Evolutionary conservation across 2,113 vertebrate species (phyloP).

Genomic region (Pipra filicauda): DNA sequence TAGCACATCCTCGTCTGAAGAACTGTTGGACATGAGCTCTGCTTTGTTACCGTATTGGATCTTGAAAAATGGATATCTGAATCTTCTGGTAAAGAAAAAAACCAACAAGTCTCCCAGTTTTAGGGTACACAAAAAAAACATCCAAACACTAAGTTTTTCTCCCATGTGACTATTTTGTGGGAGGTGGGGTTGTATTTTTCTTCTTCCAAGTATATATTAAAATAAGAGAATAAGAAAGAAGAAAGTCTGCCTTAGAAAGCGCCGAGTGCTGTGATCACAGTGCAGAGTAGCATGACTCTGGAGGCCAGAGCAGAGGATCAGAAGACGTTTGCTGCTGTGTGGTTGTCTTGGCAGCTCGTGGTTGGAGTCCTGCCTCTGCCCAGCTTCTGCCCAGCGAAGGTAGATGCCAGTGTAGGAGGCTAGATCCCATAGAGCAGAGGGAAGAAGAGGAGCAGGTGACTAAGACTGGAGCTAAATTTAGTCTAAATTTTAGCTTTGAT

Average conservation of each 20-base stretch:
- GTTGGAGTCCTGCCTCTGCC: not conserved
- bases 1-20: not conserved
- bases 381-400: not conserved
- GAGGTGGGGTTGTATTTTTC: not conserved
- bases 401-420: not conserved
- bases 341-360: rapidly evolving
- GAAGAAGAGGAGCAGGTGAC: not conserved
- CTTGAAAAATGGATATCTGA: not conserved
- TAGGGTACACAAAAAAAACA: not conserved
- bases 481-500: not conserved
- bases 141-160: not conserved
- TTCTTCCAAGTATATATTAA: not conserved
- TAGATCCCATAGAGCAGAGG: not conserved
- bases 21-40: not conserved
- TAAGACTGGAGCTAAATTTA: not conserved
- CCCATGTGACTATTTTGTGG: not conserved
- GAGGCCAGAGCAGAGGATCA: not conserved
- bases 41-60: not conserved
- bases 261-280: not conserved
- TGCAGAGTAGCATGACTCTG: rapidly evolving
- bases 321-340: not conserved
- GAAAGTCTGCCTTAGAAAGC: not conserved
- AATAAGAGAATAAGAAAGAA: not conserved
- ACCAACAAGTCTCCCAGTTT: not conserved
- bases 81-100: not conserved